Base-by-base conservation (phyloP, 2,113 vertebrate genomes). In the Austrofundulus limnaeus region DNA sequence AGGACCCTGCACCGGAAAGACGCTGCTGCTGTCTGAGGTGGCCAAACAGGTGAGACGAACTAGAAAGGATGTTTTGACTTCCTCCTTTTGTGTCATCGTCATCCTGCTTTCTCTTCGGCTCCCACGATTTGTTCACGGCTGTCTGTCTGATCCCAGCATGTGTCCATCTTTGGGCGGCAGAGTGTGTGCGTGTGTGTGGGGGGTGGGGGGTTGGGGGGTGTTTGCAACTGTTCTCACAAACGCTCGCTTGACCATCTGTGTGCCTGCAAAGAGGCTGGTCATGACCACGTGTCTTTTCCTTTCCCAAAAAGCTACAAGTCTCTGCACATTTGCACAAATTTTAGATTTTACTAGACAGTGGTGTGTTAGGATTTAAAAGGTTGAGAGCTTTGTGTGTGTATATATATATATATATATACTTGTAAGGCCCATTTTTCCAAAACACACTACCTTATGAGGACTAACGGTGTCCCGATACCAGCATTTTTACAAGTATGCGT, bases 1-100 rank as follows among this genome's bases (percentile, higher is more conserved):
- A n/a, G 97, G 97, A 54, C 97, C 97, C 0, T 99, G 97, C 87
- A 98, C 95, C 0, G 97, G 97, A 64, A 99, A 99, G 92, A 99
- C 97, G 0, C 92, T 99, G 72, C 84, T 99, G 77, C 85, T 99
- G 43, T 94, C 96, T 0, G 96, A 99, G 92, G 94, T 92, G 21
- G 95, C 96, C 4, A 97, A 96, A 89, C 94, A 98, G 97, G 97
- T 98, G 75, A 89, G 87, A 66, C n/a, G n/a, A n/a, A n/a, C n/a
- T n/a, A n/a, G n/a, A n/a, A n/a, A n/a, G n/a, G n/a, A n/a, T n/a
- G n/a, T 21, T 23, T 52, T 16, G 43, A 21, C 31, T 47, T 41
- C 0, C 28, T 49, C 17, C 16, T 61, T 69, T 51, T 19, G 10
- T 48, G 14, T 17, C 25, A 59, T 48, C 46, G 20, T 11, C 3